Conservation (phyloP, 1,140 invertebrate species). For the Lasaia peninsularis region DNA sequence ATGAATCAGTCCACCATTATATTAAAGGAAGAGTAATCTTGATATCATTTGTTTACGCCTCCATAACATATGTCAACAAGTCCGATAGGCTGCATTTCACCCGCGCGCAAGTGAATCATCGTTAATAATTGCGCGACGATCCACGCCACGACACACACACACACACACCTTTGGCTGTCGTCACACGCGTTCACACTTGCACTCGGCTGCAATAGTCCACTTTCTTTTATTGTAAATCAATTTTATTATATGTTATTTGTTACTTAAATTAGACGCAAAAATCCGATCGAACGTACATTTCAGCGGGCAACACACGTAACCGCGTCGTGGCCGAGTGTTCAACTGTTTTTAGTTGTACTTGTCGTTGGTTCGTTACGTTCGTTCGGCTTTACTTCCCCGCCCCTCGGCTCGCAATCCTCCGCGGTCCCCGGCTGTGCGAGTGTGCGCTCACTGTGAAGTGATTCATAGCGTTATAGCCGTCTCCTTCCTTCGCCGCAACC, state of each 20-base stretch:
- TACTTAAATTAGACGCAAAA: slow-evolving; percentile 45
- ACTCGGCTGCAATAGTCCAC: slow-evolving; percentile 39
- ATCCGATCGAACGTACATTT: slow-evolving; percentile 41
- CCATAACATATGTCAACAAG: slow-evolving; percentile 74
- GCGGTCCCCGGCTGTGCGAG: slow-evolving; percentile 43
- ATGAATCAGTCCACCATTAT: slow-evolving; percentile 72
- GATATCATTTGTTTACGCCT: slow-evolving; percentile 73
- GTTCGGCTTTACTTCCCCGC: slow-evolving; percentile 45
- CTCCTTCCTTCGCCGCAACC: slow-evolving; percentile 74
- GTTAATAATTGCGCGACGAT: slow-evolving; percentile 75
- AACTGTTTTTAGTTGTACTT: slow-evolving; percentile 71
- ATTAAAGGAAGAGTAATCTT: slow-evolving; percentile 44
- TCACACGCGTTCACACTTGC: slow-evolving; percentile 54
- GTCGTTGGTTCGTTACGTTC: slow-evolving; percentile 68
- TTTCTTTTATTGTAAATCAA: slow-evolving; percentile 56
- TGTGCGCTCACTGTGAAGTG: slow-evolving; percentile 65
- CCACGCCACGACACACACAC: slow-evolving; percentile 65
- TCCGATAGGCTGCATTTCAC: slow-evolving; percentile 76
- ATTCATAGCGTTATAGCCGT: slow-evolving; percentile 76
- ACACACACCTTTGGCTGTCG: slow-evolving; percentile 57
- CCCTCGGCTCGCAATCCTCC: slow-evolving; percentile 46
- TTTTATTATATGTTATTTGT: slow-evolving; percentile 46
- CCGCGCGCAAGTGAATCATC: slow-evolving; percentile 76
- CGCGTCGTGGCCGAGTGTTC: slow-evolving; percentile 64
- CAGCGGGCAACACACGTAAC: slow-evolving; percentile 52